These are phyloP conservation scores for Pao palembangensis DNA, from an alignment of 2,113 vertebrate species.

Conservation along the genomic window DNA sequence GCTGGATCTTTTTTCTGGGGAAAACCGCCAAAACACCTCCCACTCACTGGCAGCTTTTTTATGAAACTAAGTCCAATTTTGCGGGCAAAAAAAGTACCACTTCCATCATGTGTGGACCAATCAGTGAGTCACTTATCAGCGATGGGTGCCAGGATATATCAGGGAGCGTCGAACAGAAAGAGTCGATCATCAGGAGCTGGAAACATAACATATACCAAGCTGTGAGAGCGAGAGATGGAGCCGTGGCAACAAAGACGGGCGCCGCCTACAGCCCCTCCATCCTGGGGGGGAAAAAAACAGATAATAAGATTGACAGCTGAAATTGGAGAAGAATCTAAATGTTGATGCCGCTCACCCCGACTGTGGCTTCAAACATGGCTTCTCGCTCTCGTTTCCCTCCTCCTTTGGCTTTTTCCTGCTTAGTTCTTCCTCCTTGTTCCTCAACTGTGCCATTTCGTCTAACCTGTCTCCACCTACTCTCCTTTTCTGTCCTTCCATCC, in stretches of 20 bases:
- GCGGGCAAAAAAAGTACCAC: background rate
- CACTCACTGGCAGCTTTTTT: slow-evolving; percentile 16
- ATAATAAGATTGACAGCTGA: slow-evolving; percentile 52
- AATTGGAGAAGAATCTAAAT: slow-evolving; percentile 55
- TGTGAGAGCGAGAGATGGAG: slow-evolving; percentile 34
- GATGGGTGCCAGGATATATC: slow-evolving; percentile 29
- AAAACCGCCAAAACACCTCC: slow-evolving; percentile 17
- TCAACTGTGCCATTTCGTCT: slow-evolving; percentile 11
- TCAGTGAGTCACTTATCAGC: slow-evolving; percentile 18
- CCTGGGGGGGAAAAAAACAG: slow-evolving; percentile 33
- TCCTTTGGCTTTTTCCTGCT: slow-evolving; percentile 1
- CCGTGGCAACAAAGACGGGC: slow-evolving; percentile 24
- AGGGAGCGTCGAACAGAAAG: slow-evolving; percentile 28
- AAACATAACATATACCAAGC: slow-evolving; percentile 33
- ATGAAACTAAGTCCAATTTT: slow-evolving; percentile 1
- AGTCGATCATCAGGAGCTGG: slow-evolving; percentile 32
- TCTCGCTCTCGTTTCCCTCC: background rate
- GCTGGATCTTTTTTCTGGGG: no score
- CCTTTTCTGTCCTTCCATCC: background rate
- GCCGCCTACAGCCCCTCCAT: slow-evolving; percentile 48
- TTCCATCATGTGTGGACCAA: slow-evolving; percentile 18
- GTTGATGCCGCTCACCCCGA: slow-evolving; percentile 38
- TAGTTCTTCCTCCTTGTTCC: slow-evolving; percentile 16
- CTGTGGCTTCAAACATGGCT: slow-evolving; percentile 28
- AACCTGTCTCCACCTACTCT: slow-evolving; percentile 11